Conservation (phyloP, 2,888 invertebrate species). For the Germaria angustata region DNA sequence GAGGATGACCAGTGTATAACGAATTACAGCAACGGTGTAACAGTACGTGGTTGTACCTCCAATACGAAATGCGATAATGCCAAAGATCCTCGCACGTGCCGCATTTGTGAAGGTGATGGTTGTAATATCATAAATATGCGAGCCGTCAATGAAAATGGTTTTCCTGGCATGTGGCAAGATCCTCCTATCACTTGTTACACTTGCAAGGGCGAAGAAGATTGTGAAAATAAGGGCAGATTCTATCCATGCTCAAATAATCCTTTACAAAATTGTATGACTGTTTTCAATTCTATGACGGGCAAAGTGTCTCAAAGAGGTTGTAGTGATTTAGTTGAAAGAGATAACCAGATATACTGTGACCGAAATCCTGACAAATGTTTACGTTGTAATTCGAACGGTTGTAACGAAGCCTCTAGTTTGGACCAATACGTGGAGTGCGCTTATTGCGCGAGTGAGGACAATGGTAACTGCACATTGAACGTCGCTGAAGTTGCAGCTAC, state of each 20-base stretch:
- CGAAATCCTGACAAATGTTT: slow-evolving; percentile 71
- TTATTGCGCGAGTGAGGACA: slow-evolving; percentile 72
- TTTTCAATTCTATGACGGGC: slow-evolving; percentile 70
- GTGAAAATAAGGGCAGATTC: slow-evolving; percentile 53
- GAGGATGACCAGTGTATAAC: slow-evolving; percentile 73
- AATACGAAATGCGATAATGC: slow-evolving; percentile 71
- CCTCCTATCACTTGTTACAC: slow-evolving; percentile 73
- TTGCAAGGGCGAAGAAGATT: slow-evolving; percentile 70
- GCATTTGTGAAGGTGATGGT: slow-evolving; percentile 69
- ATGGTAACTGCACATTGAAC: slow-evolving; percentile 69
- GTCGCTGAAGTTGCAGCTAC: slow-evolving; percentile 63
- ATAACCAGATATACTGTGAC: slow-evolving; percentile 70
- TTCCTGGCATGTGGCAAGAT: slow-evolving; percentile 76
- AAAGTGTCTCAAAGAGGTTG: slow-evolving; percentile 74
- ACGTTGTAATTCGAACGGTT: slow-evolving; percentile 77
- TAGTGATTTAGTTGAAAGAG: slow-evolving; percentile 66
- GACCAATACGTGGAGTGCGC: slow-evolving; percentile 73
- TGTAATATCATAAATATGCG: slow-evolving; percentile 75
- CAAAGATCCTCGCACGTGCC: slow-evolving; percentile 71
- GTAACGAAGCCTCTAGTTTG: slow-evolving; percentile 72
- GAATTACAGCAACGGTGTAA: slow-evolving; percentile 70
- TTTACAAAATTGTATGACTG: slow-evolving; percentile 74
- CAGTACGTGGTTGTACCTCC: slow-evolving; percentile 75
- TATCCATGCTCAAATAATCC: slow-evolving; percentile 69
- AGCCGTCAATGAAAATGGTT: slow-evolving; percentile 69